Percentiles rank a stretch among this genome's conserved stretches.
Conservation (phyloP, 2,888 invertebrate species). For the Oligia latruncula region DNA sequence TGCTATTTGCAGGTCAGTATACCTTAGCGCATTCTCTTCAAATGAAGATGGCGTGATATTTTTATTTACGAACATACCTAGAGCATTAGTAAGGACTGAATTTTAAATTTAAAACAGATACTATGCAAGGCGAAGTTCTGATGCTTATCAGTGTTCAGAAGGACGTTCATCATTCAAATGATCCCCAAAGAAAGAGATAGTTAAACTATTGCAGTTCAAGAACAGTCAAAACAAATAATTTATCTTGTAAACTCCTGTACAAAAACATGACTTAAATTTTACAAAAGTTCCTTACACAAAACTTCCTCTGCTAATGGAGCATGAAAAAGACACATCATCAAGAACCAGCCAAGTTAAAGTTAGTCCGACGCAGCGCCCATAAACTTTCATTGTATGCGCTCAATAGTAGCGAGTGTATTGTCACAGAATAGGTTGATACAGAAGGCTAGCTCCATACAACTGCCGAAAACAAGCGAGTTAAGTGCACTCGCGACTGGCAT, state of each 20-base stretch:
- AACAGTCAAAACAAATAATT: slow-evolving; percentile 18
- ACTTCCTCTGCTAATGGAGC: slow-evolving; percentile 46
- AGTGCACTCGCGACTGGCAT: background rate
- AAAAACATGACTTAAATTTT: slow-evolving; percentile 37
- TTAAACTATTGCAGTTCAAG: background rate
- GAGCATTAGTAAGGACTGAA: background rate
- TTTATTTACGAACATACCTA: slow-evolving; percentile 30
- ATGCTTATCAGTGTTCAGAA: too few relatives aligned
- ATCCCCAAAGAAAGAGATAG: background rate
- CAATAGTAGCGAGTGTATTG: slow-evolving; percentile 25
- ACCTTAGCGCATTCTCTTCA: background rate
- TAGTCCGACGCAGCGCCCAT: slow-evolving; percentile 27
- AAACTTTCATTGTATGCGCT: slow-evolving; percentile 58
- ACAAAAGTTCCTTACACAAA: slow-evolving; percentile 40
- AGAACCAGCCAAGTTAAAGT: slow-evolving; percentile 48
- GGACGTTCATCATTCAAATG: background rate
- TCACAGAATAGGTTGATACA: background rate
- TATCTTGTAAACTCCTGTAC: slow-evolving; percentile 4
- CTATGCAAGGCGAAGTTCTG: background rate
- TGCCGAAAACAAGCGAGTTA: too few relatives aligned
- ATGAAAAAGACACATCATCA: slow-evolving; percentile 52
- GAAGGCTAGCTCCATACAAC: background rate
- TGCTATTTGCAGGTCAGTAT: background rate
- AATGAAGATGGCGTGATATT: slow-evolving; percentile 17
- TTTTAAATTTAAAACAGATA: slow-evolving; percentile 1